Conservation (phyloP, 37 sponge, comb jelly and placozoan genomes). For the Amphimedon queenslandica region DNA sequence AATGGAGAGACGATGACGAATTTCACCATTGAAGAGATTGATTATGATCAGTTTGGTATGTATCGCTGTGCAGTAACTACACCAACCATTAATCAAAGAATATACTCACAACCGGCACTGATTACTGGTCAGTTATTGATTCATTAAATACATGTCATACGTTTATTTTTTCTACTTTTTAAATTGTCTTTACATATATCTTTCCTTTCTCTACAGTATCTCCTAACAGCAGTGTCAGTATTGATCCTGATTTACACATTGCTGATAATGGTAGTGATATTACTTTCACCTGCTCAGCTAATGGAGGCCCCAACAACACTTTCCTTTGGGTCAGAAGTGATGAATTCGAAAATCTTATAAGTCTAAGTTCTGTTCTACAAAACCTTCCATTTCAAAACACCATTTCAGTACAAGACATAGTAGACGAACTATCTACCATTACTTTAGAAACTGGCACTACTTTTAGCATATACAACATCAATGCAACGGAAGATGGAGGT, state of each 20-base stretch:
- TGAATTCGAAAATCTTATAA: background rate
- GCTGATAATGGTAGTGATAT: constrained; percentile 1
- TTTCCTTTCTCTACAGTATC: constrained; percentile 35
- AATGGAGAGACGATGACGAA: no score
- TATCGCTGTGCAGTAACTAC: no score
- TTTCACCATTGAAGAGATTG: no score
- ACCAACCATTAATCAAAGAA: no score
- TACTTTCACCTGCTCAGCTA: constrained; percentile 38
- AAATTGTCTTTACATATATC: background rate
- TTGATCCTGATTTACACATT: background rate
- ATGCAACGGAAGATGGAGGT: constrained; percentile 7
- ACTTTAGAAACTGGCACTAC: background rate
- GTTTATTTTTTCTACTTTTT: background rate
- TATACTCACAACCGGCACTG: no score
- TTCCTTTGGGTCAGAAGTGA: constrained; percentile 35
- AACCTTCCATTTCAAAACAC: background rate
- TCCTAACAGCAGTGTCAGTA: constrained; percentile 27
- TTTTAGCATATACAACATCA: background rate
- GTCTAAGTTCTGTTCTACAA: background rate
- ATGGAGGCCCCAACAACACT: constrained; percentile 56
- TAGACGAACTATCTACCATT: constrained; percentile 2
- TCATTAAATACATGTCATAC: background rate
- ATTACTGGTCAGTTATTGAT: no score
- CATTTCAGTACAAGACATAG: background rate
- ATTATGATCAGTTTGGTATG: no score